Evolutionary conservation across 2,113 vertebrate species (phyloP), one percentile per base, ranked within the genome.

Genomic region (Pygoscelis adeliae): DNA sequence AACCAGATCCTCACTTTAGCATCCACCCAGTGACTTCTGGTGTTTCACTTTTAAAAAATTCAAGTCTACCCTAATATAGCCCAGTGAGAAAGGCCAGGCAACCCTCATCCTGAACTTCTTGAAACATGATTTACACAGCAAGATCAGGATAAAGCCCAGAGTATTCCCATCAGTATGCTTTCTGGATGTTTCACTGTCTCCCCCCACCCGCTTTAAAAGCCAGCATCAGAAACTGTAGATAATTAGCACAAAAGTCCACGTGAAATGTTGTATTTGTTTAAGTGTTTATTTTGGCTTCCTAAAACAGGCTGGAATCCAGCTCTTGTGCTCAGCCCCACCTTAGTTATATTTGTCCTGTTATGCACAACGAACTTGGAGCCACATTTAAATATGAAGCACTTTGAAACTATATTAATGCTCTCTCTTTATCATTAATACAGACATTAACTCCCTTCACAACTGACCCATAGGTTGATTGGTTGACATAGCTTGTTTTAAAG

Each of bases 281-380:
- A 97, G 89, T 98, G 96, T 98, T 98, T 98, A 84, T 96, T 98
- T 98, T 98, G 98, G 98, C 98, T 97, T 94, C 83, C 87, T 94
- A 36, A 78, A 95, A 80, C 23, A 14, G 96, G 96, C 96, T 96
- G 94, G 93, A 95, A 94, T 97, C 97, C 98, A 98, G 95, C 88
- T 97, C 93, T 92, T 96, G 56, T 77, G 94, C 94, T 96, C 90
- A 95, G 94, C 98, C 90, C 97, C 96, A 98, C 98, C 98, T 98
- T 98, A 88, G 92, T 95, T 98, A 97, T 98, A 98, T 97, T 98
- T 98, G 96, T 97, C 97, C 94, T 95, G 93, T 96, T 94, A 93
- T 29, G 67, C 69, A 96, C 94, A 97, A 98, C 91, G 97, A 96
- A 97, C 94, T 93, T 62, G 56, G 90, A 97, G 87, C 83, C 59